phyloP scores from a whole-genome alignment of 2,797 vertebrate species.

The Hippoglossus hippoglossus region DNA sequence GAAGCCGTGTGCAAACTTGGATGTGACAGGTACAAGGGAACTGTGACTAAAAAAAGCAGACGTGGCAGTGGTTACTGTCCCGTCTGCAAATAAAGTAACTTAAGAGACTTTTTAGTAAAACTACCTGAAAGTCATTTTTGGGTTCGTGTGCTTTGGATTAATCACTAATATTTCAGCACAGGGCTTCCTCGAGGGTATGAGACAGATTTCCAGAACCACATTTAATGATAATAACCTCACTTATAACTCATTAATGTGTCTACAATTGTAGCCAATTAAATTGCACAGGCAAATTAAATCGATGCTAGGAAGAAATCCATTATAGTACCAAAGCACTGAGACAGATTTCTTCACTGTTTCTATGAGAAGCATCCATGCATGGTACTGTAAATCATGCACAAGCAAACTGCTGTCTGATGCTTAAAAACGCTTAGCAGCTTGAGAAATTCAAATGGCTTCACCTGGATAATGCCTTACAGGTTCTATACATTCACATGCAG shows the following conservation, averaged over 20 bases:
- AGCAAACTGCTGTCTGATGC: constrained; percentile 34
- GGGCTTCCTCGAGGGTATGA: constrained; percentile 16
- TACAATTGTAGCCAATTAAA: constrained; percentile 52
- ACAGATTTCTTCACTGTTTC: constrained; percentile 24
- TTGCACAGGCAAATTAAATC: constrained; percentile 31
- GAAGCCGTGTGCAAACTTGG: too few species aligned
- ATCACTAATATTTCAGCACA: constrained; percentile 28
- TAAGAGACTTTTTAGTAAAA: background rate
- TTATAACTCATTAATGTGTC: constrained; percentile 51
- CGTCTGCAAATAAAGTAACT: background rate
- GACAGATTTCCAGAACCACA: constrained; percentile 19
- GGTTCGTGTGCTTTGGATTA: constrained; percentile 17
- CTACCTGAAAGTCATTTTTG: background rate
- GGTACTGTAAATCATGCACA: constrained; percentile 46
- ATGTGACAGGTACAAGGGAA: too few species aligned
- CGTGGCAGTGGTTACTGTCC: background rate
- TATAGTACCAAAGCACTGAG: constrained; percentile 6
- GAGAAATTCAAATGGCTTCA: constrained; percentile 43
- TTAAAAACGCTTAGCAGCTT: constrained; percentile 41
- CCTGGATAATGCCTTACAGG: constrained; percentile 36
- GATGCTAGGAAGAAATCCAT: constrained; percentile 34
- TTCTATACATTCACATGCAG: constrained; percentile 38
- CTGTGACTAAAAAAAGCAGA: background rate
- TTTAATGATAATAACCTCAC: constrained; percentile 39
- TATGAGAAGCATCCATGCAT: constrained; percentile 44